Evolutionary conservation across 2,113 vertebrate genomes (phyloP).

Genomic region (Herpetotheres cachinnans): DNA sequence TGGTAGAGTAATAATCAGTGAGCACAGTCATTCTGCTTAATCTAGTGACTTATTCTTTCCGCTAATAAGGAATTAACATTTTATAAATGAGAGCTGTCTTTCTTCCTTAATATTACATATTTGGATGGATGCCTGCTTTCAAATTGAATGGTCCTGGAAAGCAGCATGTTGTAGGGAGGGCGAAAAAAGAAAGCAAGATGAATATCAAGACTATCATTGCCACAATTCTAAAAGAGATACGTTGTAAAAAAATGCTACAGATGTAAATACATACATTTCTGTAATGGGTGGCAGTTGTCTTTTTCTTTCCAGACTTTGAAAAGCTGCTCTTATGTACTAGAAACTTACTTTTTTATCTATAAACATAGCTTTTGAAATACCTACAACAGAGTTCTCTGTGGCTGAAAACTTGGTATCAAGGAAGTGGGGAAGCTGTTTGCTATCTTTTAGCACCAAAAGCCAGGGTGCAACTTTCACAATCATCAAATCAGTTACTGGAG

Average conservation of each 20-base stretch:
- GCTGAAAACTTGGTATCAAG: background rate
- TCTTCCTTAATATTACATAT: background rate
- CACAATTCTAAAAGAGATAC: background rate
- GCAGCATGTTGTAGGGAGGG: background rate
- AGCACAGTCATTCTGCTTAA: background rate
- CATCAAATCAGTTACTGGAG: background rate
- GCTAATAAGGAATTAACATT: background rate
- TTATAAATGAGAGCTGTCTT: background rate
- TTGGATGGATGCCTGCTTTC: background rate
- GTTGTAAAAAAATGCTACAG: background rate
- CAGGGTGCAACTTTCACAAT: background rate
- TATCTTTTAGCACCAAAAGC: background rate
- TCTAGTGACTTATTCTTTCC: background rate
- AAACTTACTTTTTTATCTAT: background rate
- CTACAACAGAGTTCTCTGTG: background rate
- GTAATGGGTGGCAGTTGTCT: background rate
- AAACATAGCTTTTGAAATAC: background rate
- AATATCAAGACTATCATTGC: background rate
- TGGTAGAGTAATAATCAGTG: background rate
- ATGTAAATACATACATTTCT: background rate
- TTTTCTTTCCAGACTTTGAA: slow-evolving; percentile 24
- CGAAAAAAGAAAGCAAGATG: background rate
- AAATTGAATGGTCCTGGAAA: background rate
- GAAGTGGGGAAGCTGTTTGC: background rate
- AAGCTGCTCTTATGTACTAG: background rate